phyloP scores from a whole-genome alignment of 1,140 invertebrate genomes.

The Apis florea region DNA sequence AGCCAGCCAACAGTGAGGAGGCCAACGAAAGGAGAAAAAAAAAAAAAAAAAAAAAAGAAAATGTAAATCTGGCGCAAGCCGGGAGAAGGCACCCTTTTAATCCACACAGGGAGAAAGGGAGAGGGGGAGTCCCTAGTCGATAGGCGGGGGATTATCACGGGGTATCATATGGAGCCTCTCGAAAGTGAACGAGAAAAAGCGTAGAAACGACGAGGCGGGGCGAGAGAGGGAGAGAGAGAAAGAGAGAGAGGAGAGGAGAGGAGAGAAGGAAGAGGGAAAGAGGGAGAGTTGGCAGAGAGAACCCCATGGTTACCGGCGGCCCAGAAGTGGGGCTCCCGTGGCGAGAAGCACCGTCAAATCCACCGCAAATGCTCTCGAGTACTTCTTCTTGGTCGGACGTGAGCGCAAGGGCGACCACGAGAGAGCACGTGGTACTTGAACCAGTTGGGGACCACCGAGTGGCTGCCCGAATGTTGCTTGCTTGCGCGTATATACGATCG shows the following conservation, averaged over 20 bases:
- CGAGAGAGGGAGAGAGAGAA: background rate
- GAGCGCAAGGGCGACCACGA: conserved; percentile 77
- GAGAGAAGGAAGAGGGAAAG: conserved; percentile 25
- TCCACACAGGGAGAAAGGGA: conserved; percentile 57
- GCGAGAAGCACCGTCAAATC: conserved; percentile 77
- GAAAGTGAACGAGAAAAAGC: conserved; percentile 58
- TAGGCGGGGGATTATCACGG: conserved; percentile 77
- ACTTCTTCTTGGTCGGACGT: conserved; percentile 77
- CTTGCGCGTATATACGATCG: conserved; percentile 50
- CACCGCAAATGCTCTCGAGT: conserved; percentile 79
- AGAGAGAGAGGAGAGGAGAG: background rate
- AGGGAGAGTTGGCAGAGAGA: conserved; percentile 43
- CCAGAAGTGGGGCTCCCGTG: conserved; percentile 73
- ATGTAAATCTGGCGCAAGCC: conserved; percentile 58
- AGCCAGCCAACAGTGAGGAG: background rate
- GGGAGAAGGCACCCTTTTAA: conserved; percentile 68
- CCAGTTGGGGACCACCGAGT: conserved; percentile 77
- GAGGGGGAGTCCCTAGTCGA: conserved; percentile 60
- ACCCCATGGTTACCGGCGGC: conserved; percentile 70
- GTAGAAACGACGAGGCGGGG: conserved; percentile 42
- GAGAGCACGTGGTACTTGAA: conserved; percentile 77
- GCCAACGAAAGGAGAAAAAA: conserved; percentile 7
- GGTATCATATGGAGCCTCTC: conserved; percentile 78
- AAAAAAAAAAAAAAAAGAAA: conserved; percentile 30
- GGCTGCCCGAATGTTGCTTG: conserved; percentile 63